Conservation (phyloP, 2,113 vertebrate species). For the Zonotrichia leucophrys region DNA sequence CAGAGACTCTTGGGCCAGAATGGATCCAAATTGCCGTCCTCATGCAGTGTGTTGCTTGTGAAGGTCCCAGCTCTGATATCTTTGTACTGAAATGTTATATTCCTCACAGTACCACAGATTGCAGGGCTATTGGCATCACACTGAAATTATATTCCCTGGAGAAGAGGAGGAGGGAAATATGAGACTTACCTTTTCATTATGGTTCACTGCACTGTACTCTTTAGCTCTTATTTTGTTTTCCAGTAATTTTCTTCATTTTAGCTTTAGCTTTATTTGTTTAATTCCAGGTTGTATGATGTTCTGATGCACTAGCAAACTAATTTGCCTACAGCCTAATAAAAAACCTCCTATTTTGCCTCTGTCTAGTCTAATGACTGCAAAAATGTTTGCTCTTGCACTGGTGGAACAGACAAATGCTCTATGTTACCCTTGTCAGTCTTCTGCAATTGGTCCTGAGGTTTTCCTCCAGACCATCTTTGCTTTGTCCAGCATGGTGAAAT, state of each 20-base stretch:
- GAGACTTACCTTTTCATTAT: constrained; percentile 21
- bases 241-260: neutral
- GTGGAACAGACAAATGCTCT: neutral
- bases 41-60: neutral
- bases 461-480: neutral
- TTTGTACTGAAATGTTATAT: neutral
- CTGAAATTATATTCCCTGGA: neutral
- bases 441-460: neutral
- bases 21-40: neutral
- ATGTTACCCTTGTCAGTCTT: neutral
- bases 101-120: neutral
- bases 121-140: neutral
- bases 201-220: neutral
- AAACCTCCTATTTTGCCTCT: neutral
- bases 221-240: constrained; percentile 13
- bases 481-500: neutral
- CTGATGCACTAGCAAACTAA: neutral
- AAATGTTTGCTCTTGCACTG: neutral
- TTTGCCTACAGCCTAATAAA: constrained; percentile 10
- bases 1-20: neutral
- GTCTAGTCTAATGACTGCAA: constrained; percentile 6
- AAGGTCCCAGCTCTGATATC: neutral
- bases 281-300: neutral
- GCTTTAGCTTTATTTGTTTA: constrained; percentile 23
- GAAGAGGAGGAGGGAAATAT: neutral